phyloP scores from a whole-genome alignment of 2,113 vertebrate genomes.

The Cygnus atratus region DNA sequence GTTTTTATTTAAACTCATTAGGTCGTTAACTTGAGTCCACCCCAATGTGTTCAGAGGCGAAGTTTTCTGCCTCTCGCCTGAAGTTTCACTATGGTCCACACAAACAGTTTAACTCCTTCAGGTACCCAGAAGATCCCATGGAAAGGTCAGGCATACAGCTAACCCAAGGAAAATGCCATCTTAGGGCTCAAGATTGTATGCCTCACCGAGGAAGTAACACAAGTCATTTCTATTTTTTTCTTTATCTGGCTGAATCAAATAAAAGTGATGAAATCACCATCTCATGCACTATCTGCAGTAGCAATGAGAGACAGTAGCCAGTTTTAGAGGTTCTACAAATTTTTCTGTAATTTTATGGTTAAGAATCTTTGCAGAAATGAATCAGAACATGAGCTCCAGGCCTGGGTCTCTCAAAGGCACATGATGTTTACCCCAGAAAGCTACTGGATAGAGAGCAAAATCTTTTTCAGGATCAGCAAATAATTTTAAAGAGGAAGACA shows the following conservation, averaged over 20 bases:
- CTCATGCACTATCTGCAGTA: background rate
- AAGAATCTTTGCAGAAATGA: background rate
- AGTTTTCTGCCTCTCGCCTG: background rate
- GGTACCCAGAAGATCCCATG: background rate
- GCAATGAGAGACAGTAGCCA: background rate
- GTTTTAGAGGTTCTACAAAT: background rate
- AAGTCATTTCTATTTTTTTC: background rate
- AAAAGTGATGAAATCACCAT: background rate
- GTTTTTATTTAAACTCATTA: background rate
- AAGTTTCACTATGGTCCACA: background rate
- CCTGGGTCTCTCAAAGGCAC: background rate
- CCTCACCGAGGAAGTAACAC: background rate
- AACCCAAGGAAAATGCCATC: background rate
- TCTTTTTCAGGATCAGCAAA: background rate
- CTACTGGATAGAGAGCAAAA: background rate
- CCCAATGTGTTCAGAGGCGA: background rate
- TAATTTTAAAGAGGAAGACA: background rate
- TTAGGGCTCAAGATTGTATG: background rate
- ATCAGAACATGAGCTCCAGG: background rate
- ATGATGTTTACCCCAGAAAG: fast-evolving
- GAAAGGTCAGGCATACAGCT: background rate
- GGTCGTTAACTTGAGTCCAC: background rate
- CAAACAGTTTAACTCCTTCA: fast-evolving
- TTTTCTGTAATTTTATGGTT: background rate
- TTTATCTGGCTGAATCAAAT: background rate